Evolutionary conservation across 2,797 vertebrate genomes (phyloP), one percentile per base, ranked within the genome.

Genomic region (Coendou prehensilis): DNA sequence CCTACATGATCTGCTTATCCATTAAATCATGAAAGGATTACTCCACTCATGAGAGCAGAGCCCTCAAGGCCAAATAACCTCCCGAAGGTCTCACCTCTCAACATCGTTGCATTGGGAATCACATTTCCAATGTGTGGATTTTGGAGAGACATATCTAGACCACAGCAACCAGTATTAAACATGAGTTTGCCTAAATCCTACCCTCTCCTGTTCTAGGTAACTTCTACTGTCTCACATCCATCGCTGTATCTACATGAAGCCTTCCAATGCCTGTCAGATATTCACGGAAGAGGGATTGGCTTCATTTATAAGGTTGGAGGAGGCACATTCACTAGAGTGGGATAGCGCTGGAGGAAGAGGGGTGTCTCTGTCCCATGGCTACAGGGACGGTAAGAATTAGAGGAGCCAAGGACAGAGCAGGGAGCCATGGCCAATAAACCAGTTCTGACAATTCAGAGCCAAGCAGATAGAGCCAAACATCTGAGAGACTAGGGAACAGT

Each of bases 401-500:
- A 91, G 50, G 64, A 87, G 64, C 76, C 37, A 67, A 76, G n/a
- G 45, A 30, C 13, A 45, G 41, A 64, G 9, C 30, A 11, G 33
- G 33, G 7, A 97, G 37, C 78, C 79, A 47, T 14, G 18, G 30
- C 45, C 54, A 81, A 45, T 8, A 81, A 92, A 87, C 59, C 41
- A 79, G 61, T 89, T 78, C 45, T 69, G 47, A 61, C 4, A 69
- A 17, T 54, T 75, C 23, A n/a, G 82, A 89, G 73, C 50, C 37
- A 56, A 82, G 47, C 52, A 78, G 30, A 50, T 2, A 69, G 9
- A 93, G 73, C 89, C 96, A 93, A 93, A 89, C 52, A 73, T 81
- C 15, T 7, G 73, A 97, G 94, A 81, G 84, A 56, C 67, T 47
- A 83, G 94, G 80, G 84, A 97, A 52, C 9, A 64, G 69, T 86